Conservation (phyloP, 1,140 invertebrate species). For the Panagrolaimus sp. region DNA sequence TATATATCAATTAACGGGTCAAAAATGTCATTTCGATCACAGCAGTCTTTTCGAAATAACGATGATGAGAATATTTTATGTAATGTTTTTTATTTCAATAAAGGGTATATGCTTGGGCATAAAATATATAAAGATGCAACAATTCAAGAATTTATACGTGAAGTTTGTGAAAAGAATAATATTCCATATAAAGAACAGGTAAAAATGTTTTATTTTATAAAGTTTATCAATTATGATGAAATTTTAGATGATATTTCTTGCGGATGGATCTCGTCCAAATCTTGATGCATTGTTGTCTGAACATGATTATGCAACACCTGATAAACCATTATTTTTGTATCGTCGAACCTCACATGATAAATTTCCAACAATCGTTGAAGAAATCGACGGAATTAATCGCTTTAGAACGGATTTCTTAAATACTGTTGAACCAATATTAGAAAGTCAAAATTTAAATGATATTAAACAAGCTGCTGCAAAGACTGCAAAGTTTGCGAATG, state of each 20-base stretch:
- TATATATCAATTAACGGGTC: not conserved
- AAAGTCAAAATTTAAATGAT: not conserved
- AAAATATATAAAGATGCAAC: not conserved
- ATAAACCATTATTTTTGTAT: slow-evolving; percentile 14
- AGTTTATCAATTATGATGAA: too few species aligned
- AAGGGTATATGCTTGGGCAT: not conserved
- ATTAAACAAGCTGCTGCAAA: not conserved
- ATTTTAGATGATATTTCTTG: not conserved
- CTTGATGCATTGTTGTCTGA: not conserved
- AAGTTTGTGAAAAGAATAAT: not conserved
- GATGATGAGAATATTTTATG: not conserved
- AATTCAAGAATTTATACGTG: not conserved
- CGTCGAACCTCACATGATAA: not conserved
- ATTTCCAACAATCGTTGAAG: not conserved
- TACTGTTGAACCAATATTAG: not conserved
- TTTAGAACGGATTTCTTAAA: not conserved
- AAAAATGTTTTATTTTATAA: not conserved
- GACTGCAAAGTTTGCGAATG: not conserved
- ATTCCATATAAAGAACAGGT: slow-evolving; percentile 11
- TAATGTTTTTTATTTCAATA: slow-evolving; percentile 6
- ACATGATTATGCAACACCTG: not conserved
- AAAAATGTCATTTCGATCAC: slow-evolving; percentile 10
- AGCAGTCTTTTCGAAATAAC: not conserved
- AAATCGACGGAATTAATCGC: slow-evolving; percentile 10
- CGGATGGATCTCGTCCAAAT: not conserved